Evolutionary conservation across 1,140 invertebrate species (phyloP), one percentile per base, ranked within the genome.

Genomic region (Lamellibrachia luymesi): DNA sequence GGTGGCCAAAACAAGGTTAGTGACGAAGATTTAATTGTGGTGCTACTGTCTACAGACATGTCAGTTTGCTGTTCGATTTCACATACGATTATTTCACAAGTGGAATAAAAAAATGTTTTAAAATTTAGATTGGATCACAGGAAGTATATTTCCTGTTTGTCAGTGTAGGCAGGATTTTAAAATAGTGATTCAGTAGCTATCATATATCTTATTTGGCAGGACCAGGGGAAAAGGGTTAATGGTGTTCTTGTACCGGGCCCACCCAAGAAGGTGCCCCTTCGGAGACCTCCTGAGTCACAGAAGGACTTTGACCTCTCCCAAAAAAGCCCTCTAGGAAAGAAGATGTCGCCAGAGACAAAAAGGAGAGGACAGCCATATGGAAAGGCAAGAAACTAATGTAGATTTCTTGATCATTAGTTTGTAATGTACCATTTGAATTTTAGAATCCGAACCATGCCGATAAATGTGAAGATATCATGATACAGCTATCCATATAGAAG

Each of bases 1-100:
- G 91, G 13, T 51, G 49, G 51, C 13, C 49, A 91, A 50, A 91
- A 91, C 49, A 91, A 91, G 91, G 91, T 51, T n/a, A 51, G 91
- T 50, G 13, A 50, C 51, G 6, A 91, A 51, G 10, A n/a, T 50
- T 50, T 4, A 10, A 10, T 50, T 91, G 51, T n/a, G 4, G 7
- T 51, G 13, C 91, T 22, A 51, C 51, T 91, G 4, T 13, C 49
- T 91, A 91, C 13, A 10, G 25, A 10, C 25, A 17, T 56, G 17
- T 80, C 13, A 80, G 64, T 6, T 80, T 38, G 38, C 38, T 38
- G 38, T 38, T 38, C 38, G 38, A 38, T 38, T 38, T 38, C 38
- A 38, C 38, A 38, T 38, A 38, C 38, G 38, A 38, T 6, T 80
- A 80, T 22, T 80, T 80, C 64, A 80, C 25, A 80, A 80, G 64